A percentile compares a stretch with the other conserved stretches of the same genome.
These are phyloP conservation scores for Nomada goodeniana DNA, from an alignment of 2,888 invertebrate genomes.

Conservation along the genomic window DNA sequence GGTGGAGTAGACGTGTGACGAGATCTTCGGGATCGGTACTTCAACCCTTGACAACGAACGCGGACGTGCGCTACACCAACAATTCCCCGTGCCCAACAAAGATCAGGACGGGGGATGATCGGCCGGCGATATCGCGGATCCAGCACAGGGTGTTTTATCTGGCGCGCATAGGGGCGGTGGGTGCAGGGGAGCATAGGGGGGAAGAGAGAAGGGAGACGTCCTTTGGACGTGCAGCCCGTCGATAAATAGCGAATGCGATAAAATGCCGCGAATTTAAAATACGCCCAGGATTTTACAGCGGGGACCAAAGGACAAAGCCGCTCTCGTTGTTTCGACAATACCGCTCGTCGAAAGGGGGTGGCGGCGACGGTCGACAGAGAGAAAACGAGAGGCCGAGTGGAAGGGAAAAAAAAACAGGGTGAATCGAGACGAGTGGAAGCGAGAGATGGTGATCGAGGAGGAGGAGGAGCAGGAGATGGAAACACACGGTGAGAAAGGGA, in stretches of 20 bases:
- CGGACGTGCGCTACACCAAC: constrained; percentile 36
- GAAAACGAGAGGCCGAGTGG: constrained; percentile 53
- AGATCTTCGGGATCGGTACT: constrained; percentile 33
- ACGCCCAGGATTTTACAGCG: constrained; percentile 75
- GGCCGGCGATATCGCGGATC: constrained; percentile 56
- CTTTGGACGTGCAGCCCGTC: constrained; percentile 74
- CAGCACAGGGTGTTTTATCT: constrained; percentile 64
- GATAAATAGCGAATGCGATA: constrained; percentile 76
- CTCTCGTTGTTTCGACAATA: constrained; percentile 77
- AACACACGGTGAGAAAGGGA: neutral
- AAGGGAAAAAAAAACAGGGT: constrained; percentile 44
- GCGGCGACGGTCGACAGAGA: constrained; percentile 66
- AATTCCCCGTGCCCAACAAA: constrained; percentile 52
- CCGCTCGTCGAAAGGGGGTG: constrained; percentile 74
- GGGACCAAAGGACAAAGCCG: constrained; percentile 76
- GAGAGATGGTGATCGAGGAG: constrained; percentile 58
- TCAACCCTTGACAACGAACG: constrained; percentile 12
- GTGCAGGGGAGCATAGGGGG: neutral
- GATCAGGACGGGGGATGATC: constrained; percentile 67
- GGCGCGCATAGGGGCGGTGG: constrained; percentile 39
- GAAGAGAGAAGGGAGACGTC: constrained; percentile 62
- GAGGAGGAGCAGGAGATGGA: constrained; percentile 50
- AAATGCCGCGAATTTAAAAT: constrained; percentile 76
- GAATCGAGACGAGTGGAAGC: constrained; percentile 59
- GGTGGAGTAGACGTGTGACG: neutral